Conservation (phyloP, 2,113 vertebrate species). For the Bubo bubo region DNA sequence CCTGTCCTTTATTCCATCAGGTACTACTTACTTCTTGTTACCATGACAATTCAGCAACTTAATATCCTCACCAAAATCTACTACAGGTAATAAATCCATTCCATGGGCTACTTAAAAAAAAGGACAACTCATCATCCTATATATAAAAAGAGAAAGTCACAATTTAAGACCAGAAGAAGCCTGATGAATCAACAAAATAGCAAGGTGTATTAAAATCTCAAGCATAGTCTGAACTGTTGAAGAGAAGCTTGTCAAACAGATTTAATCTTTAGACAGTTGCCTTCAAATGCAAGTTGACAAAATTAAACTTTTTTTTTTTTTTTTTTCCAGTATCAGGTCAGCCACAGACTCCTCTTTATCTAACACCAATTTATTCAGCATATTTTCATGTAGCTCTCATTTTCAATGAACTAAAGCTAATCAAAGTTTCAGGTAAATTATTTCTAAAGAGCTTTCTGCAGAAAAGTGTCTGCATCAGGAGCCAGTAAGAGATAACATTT, state of each 20-base stretch:
- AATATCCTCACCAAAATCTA: neutral
- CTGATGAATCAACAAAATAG: neutral
- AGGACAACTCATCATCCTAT: neutral
- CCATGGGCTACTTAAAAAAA: neutral
- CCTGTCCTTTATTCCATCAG: neutral
- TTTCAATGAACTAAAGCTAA: neutral
- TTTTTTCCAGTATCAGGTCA: neutral
- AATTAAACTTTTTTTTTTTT: neutral
- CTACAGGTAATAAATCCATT: neutral
- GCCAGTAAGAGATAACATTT: neutral
- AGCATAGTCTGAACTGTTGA: too few species aligned
- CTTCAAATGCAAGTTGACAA: neutral
- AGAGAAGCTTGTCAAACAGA: neutral
- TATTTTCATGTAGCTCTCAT: neutral
- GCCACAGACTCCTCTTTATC: neutral
- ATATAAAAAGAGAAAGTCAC: neutral
- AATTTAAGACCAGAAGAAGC: neutral
- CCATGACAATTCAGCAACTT: conserved; percentile 38
- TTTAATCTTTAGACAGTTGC: neutral
- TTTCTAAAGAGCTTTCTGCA: neutral
- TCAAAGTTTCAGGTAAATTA: neutral
- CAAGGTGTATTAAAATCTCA: too few species aligned
- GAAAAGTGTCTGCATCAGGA: neutral
- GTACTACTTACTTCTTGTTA: conserved; percentile 4
- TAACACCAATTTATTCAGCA: neutral